Percentiles rank a stretch among this genome's conserved stretches.
These are phyloP conservation scores for Ibidorhyncha struthersii DNA, from an alignment of 2,113 vertebrate genomes.

Conservation along the genomic window DNA sequence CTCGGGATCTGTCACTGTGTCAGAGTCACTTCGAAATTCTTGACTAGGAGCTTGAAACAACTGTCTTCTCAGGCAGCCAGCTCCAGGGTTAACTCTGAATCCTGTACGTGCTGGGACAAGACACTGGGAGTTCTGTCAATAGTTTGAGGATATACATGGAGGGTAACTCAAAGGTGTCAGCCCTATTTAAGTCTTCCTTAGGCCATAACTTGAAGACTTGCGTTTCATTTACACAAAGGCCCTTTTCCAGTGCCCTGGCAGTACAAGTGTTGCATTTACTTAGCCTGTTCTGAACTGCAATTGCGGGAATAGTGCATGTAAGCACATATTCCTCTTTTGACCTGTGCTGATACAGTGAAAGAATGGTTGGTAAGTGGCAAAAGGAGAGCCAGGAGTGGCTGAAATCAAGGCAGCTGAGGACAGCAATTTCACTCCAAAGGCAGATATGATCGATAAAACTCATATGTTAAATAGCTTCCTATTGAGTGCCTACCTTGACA, in stretches of 20 bases:
- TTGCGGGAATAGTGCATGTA: not conserved
- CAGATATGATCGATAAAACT: not conserved
- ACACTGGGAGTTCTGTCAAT: not conserved
- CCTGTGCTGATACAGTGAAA: not conserved
- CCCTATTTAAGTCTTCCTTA: not conserved
- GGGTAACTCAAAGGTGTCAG: not conserved
- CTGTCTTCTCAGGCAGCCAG: not conserved
- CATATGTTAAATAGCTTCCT: not conserved
- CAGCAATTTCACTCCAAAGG: not conserved
- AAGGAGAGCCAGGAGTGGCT: not conserved
- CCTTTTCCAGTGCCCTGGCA: not conserved
- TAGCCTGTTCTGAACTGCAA: not conserved
- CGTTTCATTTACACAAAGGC: not conserved
- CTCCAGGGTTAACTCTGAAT: not conserved
- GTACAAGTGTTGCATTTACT: not conserved
- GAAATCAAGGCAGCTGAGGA: not conserved
- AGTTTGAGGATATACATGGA: not conserved
- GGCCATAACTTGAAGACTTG: not conserved
- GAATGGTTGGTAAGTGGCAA: not conserved
- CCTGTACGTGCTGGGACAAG: not conserved
- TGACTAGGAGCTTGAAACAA: not conserved
- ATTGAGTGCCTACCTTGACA: not conserved
- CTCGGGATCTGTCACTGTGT: not conserved
- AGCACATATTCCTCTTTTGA: not conserved
- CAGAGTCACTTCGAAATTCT: not conserved